Base-by-base conservation (phyloP, 37 sponge, comb jelly and placozoan genomes). In the Dysidea cf. avara region DNA sequence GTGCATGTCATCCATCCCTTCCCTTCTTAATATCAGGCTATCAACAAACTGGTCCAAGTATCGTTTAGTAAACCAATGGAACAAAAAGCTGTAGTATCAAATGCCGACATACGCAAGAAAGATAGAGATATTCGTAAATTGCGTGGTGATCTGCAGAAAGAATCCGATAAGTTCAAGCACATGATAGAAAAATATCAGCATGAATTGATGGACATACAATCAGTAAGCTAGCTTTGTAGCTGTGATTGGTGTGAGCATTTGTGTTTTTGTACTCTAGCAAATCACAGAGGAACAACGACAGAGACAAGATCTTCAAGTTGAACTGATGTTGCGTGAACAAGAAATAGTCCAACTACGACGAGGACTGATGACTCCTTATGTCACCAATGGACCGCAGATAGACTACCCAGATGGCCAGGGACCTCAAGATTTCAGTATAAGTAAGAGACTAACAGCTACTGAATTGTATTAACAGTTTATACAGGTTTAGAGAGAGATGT, bases 251-350 rank as follows among this genome's bases (percentile, higher is more conserved):
- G 66, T 18, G 21, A 16, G 40, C 24, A 17, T 58, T 2, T 28
- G 4, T 46, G 26, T 66, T 11, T 73, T 21, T 73, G n/a, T 66
- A n/a, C 3, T 81, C 40, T 50, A 78, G 74, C 83, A 82, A 86
- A 74, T 86, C 31, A 29, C 25, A 18, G 92, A 91, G 71, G 92
- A 91, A 72, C 86, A 85, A 65, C 64, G 61, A 25, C 85, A 76
- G 77, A 38, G 90, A 18, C 70, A 85, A 38, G 86, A 82, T 25
- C 86, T 94, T 56, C 85, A 85, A 51, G 72, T 77, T 29, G 75
- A 85, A 71, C 74, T 91, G 47, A 33, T 61, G 47, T 66, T 77
- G 70, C 72, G 79, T 32, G 92, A 91, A 74, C 65, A 69, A 30
- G 82, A 84, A 39, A 79, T 88, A 55, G 22, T 35, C n/a, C 57